A percentile compares a stretch with the other conserved stretches of the same genome.
phyloP scores from a whole-genome alignment of 2,888 invertebrate species.

The Polyommatus icarus region DNA sequence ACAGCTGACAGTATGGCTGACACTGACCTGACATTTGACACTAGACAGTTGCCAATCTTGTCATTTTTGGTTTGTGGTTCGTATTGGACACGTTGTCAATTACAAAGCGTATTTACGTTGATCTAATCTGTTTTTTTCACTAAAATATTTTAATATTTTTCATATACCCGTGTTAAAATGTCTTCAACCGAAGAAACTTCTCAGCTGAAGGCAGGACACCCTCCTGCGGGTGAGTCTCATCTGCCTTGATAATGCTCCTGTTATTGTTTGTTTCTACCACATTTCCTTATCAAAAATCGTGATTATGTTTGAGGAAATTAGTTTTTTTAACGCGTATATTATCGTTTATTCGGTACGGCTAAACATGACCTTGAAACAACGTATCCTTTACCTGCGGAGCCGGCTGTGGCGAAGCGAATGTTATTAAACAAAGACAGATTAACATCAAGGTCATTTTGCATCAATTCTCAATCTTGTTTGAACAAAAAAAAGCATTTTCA shows the following conservation, averaged over 20 bases:
- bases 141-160: slow-evolving; percentile 36
- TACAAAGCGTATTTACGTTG: slow-evolving; percentile 46
- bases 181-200: slow-evolving; percentile 80
- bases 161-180: slow-evolving; percentile 47
- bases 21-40: background rate
- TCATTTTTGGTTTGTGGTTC: slow-evolving; percentile 33
- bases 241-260: slow-evolving; percentile 31
- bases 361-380: slow-evolving; percentile 37
- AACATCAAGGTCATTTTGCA: slow-evolving; percentile 51
- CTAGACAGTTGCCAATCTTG: slow-evolving; percentile 34
- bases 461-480: background rate
- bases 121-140: slow-evolving; percentile 50
- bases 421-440: slow-evolving; percentile 54
- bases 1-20: too few relatives aligned
- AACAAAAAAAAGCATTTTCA: background rate
- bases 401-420: slow-evolving; percentile 41
- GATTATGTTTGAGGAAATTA: background rate
- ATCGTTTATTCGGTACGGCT: background rate
- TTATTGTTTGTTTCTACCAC: background rate
- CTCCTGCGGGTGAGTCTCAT: slow-evolving; percentile 88
- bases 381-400: slow-evolving; percentile 28
- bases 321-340: background rate
- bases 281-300: background rate
- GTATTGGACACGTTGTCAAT: slow-evolving; percentile 62
- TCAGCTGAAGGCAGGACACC: slow-evolving; percentile 92